Percentiles rank a stretch among this genome's conserved stretches.
phyloP scores from a whole-genome alignment of 2,113 vertebrate genomes.

The Hydrochoerus hydrochaeris region DNA sequence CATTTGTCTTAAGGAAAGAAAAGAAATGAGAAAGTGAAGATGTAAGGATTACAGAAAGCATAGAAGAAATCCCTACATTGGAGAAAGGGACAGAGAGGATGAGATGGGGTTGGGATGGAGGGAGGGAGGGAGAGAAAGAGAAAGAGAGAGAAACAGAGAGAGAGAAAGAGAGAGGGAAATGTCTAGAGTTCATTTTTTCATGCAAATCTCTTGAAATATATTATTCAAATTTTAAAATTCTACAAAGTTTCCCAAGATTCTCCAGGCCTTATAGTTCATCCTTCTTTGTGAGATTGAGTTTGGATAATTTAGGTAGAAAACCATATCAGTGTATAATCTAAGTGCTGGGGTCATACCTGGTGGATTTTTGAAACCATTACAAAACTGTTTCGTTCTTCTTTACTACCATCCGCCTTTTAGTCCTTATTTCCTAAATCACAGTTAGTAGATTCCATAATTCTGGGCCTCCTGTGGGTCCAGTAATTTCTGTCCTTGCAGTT shows the following conservation, averaged over 20 bases:
- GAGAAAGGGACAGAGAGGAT: neutral
- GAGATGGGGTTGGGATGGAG: no score
- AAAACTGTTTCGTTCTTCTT: neutral
- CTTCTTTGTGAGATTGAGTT: neutral
- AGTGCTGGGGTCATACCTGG: fast-evolving
- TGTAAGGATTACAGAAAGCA: neutral
- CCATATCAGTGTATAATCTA: fast-evolving
- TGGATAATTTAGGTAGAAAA: neutral
- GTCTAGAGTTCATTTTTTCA: neutral
- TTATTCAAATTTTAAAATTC: conserved; percentile 58
- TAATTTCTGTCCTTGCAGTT: neutral
- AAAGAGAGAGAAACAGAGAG: neutral
- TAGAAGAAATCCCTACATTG: neutral
- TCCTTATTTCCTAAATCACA: neutral
- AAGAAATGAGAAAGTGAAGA: neutral
- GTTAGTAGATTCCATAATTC: neutral
- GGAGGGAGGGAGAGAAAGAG: neutral
- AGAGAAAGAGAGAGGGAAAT: neutral
- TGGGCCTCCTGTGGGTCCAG: neutral
- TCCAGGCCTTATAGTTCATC: neutral
- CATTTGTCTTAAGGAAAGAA: neutral
- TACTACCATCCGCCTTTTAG: neutral
- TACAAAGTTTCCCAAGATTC: neutral
- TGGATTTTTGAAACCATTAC: neutral
- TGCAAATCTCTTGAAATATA: neutral